Conservation (phyloP, 2,888 invertebrate species). For the Nomada goodeniana region DNA sequence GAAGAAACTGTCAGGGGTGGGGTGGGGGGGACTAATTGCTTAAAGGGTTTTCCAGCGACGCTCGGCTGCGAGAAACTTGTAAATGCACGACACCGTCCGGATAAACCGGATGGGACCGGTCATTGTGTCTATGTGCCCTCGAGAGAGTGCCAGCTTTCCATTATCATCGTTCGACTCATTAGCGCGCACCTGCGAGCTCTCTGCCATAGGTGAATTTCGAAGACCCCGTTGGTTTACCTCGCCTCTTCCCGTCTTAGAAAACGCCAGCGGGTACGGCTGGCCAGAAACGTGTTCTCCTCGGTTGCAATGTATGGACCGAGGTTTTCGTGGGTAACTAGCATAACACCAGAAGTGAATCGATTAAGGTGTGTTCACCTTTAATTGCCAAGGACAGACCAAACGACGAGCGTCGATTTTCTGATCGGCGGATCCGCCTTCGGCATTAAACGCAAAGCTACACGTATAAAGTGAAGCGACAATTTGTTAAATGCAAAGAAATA, state of each 20-base stretch:
- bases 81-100: constrained; percentile 8
- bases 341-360: constrained; percentile 79
- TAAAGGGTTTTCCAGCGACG: not conserved
- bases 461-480: no score
- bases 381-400: constrained; percentile 54
- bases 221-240: constrained; percentile 9
- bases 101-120: constrained; percentile 30
- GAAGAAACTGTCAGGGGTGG: not conserved
- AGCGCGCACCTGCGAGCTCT: constrained; percentile 70
- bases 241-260: not conserved
- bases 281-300: constrained; percentile 4
- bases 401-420: no score
- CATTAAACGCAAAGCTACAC: no score
- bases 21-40: not conserved
- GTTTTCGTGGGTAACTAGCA: constrained; percentile 66
- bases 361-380: constrained; percentile 33
- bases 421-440: no score
- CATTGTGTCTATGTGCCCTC: constrained; percentile 61
- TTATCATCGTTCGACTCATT: constrained; percentile 74
- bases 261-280: not conserved
- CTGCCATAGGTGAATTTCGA: constrained; percentile 48
- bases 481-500: no score
- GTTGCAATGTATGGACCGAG: constrained; percentile 37
- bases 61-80: constrained; percentile 27
- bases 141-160: constrained; percentile 51